Conservation (phyloP, 2,888 invertebrate species). For the Tetranychus piercei region DNA sequence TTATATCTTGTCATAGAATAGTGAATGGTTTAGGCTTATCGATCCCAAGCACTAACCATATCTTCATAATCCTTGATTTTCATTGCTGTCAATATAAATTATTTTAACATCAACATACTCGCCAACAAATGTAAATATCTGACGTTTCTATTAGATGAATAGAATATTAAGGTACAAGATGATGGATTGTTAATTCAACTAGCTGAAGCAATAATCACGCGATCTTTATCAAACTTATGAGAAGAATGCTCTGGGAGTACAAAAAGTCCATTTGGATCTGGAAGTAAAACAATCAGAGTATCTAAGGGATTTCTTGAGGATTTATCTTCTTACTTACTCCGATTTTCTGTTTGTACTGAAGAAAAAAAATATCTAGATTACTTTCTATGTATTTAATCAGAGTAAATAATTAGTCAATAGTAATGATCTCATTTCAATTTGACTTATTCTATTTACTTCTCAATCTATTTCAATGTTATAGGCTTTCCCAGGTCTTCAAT, state of each 20-base stretch:
- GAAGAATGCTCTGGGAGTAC: not conserved
- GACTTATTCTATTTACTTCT: not conserved
- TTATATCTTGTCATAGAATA: not conserved
- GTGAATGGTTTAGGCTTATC: not conserved
- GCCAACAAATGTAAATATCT: too few relatives aligned
- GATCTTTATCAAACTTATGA: not conserved
- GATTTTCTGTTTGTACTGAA: not conserved
- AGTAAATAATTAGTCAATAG: not conserved
- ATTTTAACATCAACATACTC: too few relatives aligned
- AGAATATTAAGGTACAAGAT: not conserved
- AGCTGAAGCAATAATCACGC: not conserved
- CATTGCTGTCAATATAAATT: too few relatives aligned
- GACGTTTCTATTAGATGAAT: not conserved
- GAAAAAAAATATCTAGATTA: not conserved
- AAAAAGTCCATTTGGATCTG: not conserved
- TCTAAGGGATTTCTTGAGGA: too few relatives aligned
- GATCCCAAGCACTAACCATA: too few relatives aligned
- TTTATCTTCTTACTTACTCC: not conserved
- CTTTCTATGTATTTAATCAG: not conserved
- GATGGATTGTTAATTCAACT: not conserved
- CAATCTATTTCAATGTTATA: not conserved
- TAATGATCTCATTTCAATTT: not conserved
- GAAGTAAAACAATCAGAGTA: not conserved
- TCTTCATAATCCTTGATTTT: too few relatives aligned
- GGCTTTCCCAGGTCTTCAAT: not conserved